Percentiles rank a stretch among this genome's conserved stretches.
Conservation (phyloP, 2,888 invertebrate genomes). For the Diadegma fenestrale region DNA sequence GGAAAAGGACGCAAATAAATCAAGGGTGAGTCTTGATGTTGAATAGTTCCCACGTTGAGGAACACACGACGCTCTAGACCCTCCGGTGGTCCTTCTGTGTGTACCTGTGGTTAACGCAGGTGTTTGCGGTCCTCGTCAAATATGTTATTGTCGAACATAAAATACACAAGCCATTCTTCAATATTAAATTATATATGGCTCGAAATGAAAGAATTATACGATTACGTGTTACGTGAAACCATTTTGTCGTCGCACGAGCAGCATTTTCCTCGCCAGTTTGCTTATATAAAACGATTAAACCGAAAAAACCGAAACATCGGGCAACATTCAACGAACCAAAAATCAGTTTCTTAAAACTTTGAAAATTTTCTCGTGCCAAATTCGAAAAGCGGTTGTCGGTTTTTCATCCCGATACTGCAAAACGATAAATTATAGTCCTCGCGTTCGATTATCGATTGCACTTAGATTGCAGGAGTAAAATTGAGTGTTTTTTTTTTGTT, state of each 20-base stretch:
- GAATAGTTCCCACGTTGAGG: constrained; percentile 64
- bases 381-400: no score
- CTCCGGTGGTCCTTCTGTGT: constrained; percentile 31
- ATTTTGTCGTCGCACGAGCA: neutral
- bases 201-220: constrained; percentile 32
- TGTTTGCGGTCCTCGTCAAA: constrained; percentile 56
- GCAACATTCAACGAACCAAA: neutral
- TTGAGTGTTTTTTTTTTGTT: neutral
- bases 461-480: neutral
- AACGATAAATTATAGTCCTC: no score
- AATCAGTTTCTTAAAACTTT: neutral
- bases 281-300: neutral
- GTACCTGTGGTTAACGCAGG: constrained; percentile 64
- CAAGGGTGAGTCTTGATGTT: constrained; percentile 55
- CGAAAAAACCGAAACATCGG: neutral
- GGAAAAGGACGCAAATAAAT: constrained; percentile 56
- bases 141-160: constrained; percentile 57
- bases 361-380: no score
- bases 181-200: constrained; percentile 46
- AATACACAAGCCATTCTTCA: constrained; percentile 41
- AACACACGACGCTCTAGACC: constrained; percentile 37
- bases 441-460: neutral
- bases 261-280: neutral
- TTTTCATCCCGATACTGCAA: no score
- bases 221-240: neutral